Percentiles rank a stretch among this genome's conserved stretches.
Conservation (phyloP, 1,140 invertebrate species). For the Papilio polytes region DNA sequence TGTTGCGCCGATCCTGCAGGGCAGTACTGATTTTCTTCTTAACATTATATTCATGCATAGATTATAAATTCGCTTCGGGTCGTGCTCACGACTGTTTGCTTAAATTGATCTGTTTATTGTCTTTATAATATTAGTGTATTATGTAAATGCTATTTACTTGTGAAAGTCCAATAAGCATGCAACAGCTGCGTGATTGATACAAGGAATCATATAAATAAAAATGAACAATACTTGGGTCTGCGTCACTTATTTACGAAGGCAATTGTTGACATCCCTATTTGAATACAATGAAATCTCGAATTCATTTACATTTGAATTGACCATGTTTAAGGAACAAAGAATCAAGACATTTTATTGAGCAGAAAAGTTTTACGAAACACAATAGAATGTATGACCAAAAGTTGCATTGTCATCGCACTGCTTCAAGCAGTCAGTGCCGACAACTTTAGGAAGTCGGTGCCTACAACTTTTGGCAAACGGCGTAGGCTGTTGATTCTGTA, state of each 20-base stretch:
- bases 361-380: background rate
- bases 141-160: background rate
- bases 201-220: conserved; percentile 17
- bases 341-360: background rate
- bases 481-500: too few species aligned
- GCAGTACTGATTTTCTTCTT: too few species aligned
- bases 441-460: too few species aligned
- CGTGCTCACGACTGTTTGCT: background rate
- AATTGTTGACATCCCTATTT: conserved; percentile 1
- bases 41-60: too few species aligned
- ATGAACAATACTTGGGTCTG: conserved; percentile 1
- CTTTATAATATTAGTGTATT: too few species aligned
- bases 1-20: too few species aligned
- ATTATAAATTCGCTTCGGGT: background rate
- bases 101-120: too few species aligned
- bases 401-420: background rate
- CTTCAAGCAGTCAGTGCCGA: background rate
- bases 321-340: background rate
- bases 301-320: conserved; percentile 18
- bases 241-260: conserved; percentile 20
- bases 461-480: too few species aligned
- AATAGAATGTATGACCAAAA: background rate
- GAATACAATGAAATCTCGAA: conserved; percentile 5
- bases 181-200: conserved; percentile 20
- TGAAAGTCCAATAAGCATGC: background rate